phyloP scores from a whole-genome alignment of 2,888 invertebrate genomes.

The Noctua janthe region DNA sequence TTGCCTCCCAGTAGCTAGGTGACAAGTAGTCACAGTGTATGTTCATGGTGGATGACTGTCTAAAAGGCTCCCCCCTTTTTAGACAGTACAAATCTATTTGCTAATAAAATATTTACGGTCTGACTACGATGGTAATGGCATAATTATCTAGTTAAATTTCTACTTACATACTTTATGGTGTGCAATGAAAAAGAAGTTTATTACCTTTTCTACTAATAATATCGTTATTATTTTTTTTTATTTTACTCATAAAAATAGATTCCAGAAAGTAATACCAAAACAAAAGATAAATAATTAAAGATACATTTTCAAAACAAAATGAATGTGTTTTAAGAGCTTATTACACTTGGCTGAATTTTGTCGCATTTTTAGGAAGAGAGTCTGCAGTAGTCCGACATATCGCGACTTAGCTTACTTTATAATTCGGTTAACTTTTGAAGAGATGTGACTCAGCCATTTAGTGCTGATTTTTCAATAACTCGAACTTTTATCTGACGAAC shows the following conservation, averaged over 20 bases:
- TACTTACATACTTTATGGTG: background rate
- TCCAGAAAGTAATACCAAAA: background rate
- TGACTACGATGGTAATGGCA: background rate
- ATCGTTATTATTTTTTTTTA: background rate
- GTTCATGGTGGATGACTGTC: too few species aligned
- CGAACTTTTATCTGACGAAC: too few species aligned
- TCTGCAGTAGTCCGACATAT: too few species aligned
- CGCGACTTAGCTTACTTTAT: too few species aligned
- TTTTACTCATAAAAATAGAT: background rate
- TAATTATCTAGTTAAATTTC: conserved; percentile 16
- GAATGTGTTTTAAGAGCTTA: background rate
- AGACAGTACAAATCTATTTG: background rate
- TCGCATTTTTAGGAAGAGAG: too few species aligned
- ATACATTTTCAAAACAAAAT: background rate
- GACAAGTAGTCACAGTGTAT: background rate
- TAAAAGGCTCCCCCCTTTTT: too few species aligned
- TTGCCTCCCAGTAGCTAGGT: background rate
- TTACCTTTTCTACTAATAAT: background rate
- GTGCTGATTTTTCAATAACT: too few species aligned
- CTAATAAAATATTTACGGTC: conserved; percentile 16
- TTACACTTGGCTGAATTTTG: too few species aligned
- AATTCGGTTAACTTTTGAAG: too few species aligned
- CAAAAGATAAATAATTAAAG: background rate
- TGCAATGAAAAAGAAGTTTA: conserved; percentile 21
- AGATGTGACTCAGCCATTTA: too few species aligned